Conservation (phyloP, 2,113 vertebrate genomes). For the Pseudorhombus dupliciocellatus region DNA sequence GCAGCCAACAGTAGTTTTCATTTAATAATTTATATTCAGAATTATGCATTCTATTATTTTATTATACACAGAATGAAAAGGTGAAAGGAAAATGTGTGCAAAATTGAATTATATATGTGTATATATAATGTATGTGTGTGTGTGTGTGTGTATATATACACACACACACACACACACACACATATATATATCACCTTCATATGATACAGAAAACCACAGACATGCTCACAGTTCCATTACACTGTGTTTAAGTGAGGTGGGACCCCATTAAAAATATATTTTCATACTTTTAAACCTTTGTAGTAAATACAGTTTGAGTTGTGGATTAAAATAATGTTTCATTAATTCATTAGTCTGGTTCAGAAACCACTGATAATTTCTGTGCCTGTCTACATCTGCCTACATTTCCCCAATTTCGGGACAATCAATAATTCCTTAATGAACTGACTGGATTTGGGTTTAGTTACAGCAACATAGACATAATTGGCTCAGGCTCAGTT, state of each 20-base stretch:
- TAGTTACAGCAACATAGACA: conserved; percentile 25
- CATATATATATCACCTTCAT: no score
- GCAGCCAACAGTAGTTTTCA: no score
- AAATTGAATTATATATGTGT: no score
- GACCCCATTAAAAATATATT: neutral
- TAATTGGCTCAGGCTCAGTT: conserved; percentile 39
- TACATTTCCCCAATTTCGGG: conserved; percentile 11
- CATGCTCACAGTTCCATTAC: neutral
- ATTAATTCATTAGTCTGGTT: conserved; percentile 6
- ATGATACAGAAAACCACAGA: no score
- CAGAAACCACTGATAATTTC: conserved; percentile 22
- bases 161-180: no score
- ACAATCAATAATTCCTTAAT: conserved; percentile 24
- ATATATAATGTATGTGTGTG: no score
- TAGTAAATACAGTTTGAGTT: neutral
- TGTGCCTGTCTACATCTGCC: neutral
- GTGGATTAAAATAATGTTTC: neutral
- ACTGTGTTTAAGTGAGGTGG: neutral
- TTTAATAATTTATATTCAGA: no score
- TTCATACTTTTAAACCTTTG: neutral
- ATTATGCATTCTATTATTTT: no score
- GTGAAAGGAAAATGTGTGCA: no score
- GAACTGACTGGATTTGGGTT: conserved; percentile 9
- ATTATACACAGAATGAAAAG: no score
- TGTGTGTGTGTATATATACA: no score